Conservation (phyloP, 2,113 vertebrate species). For the Microtus oregoni region DNA sequence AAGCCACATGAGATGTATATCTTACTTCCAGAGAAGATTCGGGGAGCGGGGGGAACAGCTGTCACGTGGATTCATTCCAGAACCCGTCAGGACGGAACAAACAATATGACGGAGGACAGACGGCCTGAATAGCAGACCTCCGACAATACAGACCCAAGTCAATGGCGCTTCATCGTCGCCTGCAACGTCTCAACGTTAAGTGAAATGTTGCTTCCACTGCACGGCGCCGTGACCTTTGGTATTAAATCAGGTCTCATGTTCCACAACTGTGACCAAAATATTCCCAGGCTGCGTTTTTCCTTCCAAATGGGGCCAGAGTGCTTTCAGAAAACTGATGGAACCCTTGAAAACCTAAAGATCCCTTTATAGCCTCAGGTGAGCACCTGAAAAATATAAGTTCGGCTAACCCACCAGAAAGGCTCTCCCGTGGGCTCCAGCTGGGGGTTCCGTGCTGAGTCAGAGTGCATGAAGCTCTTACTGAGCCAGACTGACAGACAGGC, state of each 20-base stretch:
- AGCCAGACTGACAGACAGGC: not conserved
- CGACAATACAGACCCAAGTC: not conserved
- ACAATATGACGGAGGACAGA: not conserved
- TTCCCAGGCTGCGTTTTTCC: slow-evolving; percentile 19
- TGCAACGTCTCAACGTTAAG: not conserved
- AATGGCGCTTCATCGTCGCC: not conserved
- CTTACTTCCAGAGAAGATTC: slow-evolving; percentile 68
- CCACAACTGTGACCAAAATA: slow-evolving; percentile 63
- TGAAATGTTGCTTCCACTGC: slow-evolving; percentile 13
- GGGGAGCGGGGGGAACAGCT: slow-evolving; percentile 59
- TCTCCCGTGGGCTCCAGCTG: not conserved
- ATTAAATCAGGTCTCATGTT: slow-evolving; percentile 60
- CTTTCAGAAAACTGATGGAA: slow-evolving; percentile 70
- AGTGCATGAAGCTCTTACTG: not conserved
- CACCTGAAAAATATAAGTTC: slow-evolving; percentile 31
- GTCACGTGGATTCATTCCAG: slow-evolving; percentile 60
- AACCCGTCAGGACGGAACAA: slow-evolving; percentile 40
- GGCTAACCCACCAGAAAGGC: slow-evolving; percentile 32
- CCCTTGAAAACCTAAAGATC: slow-evolving; percentile 74
- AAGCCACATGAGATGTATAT: slow-evolving; percentile 61
- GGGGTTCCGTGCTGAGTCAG: not conserved
- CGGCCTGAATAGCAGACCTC: not conserved
- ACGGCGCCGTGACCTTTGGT: slow-evolving; percentile 45
- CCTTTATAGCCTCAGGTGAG: slow-evolving; percentile 59
- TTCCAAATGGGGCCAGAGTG: slow-evolving; percentile 55